Base-by-base conservation (phyloP, 1,140 invertebrate genomes). In the Procambarus virginalis region DNA sequence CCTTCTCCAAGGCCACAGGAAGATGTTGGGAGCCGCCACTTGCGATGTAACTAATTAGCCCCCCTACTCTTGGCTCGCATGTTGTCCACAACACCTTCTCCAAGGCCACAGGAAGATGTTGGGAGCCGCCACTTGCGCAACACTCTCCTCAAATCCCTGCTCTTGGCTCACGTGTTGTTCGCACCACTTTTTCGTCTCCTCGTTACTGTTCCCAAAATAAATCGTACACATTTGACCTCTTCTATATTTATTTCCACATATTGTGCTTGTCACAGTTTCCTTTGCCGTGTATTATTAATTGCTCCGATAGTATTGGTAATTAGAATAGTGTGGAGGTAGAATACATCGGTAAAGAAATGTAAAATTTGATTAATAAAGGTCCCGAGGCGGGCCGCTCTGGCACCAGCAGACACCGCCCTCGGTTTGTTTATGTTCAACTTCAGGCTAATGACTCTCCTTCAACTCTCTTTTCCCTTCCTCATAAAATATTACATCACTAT, bases 381-480 rank as follows among this genome's bases (percentile, higher is more conserved):
- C 10, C 64, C 64, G 10, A 0, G 68, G 2, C n/a, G 20, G 78
- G n/a, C 55, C 34, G 34, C 34, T 34, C 34, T 34, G 34, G 34
- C 34, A 34, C 34, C 34, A 80, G 78, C 78, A 80, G 78, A 80
- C 78, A 49, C 78, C 78, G 48, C 34, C 6, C 22, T 58, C 4
- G 78, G 78, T 80, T 80, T 80, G 78, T 80, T 80, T 80, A 80
- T 80, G 55, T 80, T 80, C 78, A 49, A n/a, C 68, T 34, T 34
- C 5, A 73, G n/a, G 22, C 68, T 2, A 73, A 34, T 73, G n/a
- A 73, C n/a, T 22, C 68, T 34, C 5, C 22, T 73, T 34, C n/a
- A 8, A 73, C n/a, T 34, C 22, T 73, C 5, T 73, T 73, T 73
- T 17, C 20, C 20, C 68, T 34, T 22, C 68, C n/a, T 34, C 60